Conservation (phyloP, 2,888 invertebrate species). For the Tetramorium bicarinatum region DNA sequence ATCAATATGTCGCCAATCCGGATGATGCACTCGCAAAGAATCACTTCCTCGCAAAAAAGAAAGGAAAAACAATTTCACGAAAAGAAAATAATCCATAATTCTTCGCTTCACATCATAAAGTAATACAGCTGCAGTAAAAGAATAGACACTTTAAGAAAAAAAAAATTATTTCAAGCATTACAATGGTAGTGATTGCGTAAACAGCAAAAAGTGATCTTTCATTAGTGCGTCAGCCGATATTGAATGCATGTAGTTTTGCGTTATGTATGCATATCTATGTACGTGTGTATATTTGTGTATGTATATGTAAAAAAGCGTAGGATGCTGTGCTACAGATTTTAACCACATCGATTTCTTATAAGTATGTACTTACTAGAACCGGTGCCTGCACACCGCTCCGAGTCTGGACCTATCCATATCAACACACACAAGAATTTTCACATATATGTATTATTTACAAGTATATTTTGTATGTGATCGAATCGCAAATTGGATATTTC, state of each 20-base stretch:
- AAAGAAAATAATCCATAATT: background rate
- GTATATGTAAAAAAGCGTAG: slow-evolving; percentile 53
- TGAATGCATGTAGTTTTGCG: slow-evolving; percentile 32
- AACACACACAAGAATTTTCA: slow-evolving; percentile 85
- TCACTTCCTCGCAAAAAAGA: slow-evolving; percentile 19
- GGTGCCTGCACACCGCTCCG: slow-evolving; percentile 88
- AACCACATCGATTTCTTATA: slow-evolving; percentile 72
- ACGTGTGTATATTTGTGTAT: background rate
- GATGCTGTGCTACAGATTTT: slow-evolving; percentile 55
- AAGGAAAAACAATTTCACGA: background rate
- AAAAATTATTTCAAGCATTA: slow-evolving; percentile 9
- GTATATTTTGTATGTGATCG: slow-evolving; percentile 73
- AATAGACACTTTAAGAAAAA: background rate
- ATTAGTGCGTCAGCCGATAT: slow-evolving; percentile 43
- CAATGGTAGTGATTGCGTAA: slow-evolving; percentile 2
- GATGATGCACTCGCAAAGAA: slow-evolving; percentile 42
- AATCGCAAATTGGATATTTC: slow-evolving; percentile 66
- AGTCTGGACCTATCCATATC: slow-evolving; percentile 88
- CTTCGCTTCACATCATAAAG: background rate
- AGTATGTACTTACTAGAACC: slow-evolving; percentile 89
- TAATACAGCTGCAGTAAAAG: background rate
- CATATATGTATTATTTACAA: slow-evolving; percentile 85
- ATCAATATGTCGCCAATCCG: background rate
- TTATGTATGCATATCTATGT: background rate
- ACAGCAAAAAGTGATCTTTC: slow-evolving; percentile 36